Evolutionary conservation across 2,888 invertebrate genomes (phyloP).

Genomic region (Metellina segmentata): DNA sequence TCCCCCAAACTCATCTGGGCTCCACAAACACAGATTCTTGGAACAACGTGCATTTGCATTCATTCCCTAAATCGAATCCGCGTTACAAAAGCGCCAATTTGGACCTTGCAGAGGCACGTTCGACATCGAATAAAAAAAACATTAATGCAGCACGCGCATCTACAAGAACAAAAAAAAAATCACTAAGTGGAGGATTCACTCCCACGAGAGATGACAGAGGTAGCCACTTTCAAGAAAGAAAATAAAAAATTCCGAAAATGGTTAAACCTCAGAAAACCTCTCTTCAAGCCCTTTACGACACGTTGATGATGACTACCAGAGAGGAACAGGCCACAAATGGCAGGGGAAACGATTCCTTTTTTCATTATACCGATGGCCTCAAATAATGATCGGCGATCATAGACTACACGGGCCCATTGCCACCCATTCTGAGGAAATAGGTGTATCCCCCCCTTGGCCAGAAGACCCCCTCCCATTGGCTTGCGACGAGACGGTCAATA

Average conservation of each 20-base stretch:
- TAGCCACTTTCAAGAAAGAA: no score
- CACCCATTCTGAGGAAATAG: no score
- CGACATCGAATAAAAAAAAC: no score
- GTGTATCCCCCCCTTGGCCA: not conserved
- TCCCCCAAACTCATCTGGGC: not conserved
- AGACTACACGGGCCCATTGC: constrained; percentile 7
- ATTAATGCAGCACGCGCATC: no score
- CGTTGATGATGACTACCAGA: not conserved
- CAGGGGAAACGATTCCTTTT: not conserved
- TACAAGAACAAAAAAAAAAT: no score
- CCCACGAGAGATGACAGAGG: no score
- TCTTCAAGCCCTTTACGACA: not conserved
- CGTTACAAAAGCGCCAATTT: not conserved
- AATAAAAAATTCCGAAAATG: not conserved
- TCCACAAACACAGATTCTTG: no score
- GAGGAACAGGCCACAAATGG: constrained; percentile 3
- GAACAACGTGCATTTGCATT: not conserved
- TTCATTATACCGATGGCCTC: not conserved
- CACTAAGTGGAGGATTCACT: no score
- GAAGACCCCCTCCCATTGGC: not conserved
- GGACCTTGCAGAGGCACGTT: not conserved
- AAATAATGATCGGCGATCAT: constrained; percentile 14
- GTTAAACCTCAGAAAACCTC: not conserved
- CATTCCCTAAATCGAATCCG: not conserved
- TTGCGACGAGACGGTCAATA: not conserved